Evolutionary conservation across 92 coral and sea anemone genomes (phyloP).

Genomic region (Bergia puertoricense): DNA sequence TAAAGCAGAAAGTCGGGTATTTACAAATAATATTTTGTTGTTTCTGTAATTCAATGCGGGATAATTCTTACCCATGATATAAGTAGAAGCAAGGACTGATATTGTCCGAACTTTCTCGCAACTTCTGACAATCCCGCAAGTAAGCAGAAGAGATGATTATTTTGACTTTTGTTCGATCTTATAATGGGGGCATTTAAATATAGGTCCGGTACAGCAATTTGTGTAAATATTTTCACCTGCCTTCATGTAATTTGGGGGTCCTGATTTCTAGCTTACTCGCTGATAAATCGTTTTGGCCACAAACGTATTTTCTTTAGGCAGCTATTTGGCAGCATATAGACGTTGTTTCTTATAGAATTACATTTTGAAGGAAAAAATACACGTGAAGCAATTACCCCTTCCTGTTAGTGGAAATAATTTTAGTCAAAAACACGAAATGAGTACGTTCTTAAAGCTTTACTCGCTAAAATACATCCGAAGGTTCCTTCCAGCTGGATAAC

Average conservation of each 20-base stretch:
- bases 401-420: constrained; percentile 14
- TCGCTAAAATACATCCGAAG: constrained; percentile 2
- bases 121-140: neutral
- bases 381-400: constrained; percentile 14
- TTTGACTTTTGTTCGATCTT: neutral
- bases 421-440: constrained; percentile 1
- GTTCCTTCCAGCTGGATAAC: neutral
- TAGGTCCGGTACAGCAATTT: neutral
- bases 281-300: neutral
- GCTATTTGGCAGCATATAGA: neutral
- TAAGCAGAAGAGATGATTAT: neutral
- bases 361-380: neutral
- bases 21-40: neutral
- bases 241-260: neutral
- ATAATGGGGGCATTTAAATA: neutral
- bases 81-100: neutral
- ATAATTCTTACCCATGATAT: constrained; percentile 22
- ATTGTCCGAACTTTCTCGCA: neutral
- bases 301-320: neutral
- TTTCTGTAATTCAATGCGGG: neutral
- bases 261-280: neutral
- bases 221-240: constrained; percentile 27
- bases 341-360: neutral
- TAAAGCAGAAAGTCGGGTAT: constrained; percentile 38
- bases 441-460: constrained; percentile 4